Conservation (phyloP, 2,888 invertebrate species). For the Drosophila barbarae region DNA sequence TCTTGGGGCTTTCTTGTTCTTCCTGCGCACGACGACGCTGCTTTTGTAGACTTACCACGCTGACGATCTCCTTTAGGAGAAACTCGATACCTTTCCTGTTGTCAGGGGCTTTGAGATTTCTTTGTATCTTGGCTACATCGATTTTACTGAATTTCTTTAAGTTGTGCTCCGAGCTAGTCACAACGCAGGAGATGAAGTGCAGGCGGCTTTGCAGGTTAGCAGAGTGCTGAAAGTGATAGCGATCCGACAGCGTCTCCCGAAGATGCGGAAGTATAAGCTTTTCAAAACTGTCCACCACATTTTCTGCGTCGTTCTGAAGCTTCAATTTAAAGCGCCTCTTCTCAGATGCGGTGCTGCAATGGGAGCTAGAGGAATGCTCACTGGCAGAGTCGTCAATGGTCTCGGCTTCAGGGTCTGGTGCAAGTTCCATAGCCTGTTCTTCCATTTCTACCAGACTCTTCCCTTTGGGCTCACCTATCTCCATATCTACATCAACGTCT, state of each 20-base stretch:
- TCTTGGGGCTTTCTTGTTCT: slow-evolving; percentile 49
- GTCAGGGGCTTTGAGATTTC: slow-evolving; percentile 70
- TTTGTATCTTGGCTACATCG: slow-evolving; percentile 72
- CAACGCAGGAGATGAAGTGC: slow-evolving; percentile 75
- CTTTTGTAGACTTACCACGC: slow-evolving; percentile 68
- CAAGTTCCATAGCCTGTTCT: slow-evolving; percentile 24
- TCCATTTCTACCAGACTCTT: neutral
- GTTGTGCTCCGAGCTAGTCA: slow-evolving; percentile 69
- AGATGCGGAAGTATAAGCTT: slow-evolving; percentile 74
- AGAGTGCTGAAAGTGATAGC: slow-evolving; percentile 68
- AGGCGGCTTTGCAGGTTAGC: slow-evolving; percentile 58
- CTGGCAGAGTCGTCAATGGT: slow-evolving; percentile 25
- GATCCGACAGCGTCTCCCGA: slow-evolving; percentile 55
- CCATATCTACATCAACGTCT: slow-evolving; percentile 26
- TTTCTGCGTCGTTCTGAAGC: slow-evolving; percentile 65
- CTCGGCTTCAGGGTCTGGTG: slow-evolving; percentile 39
- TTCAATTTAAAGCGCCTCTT: slow-evolving; percentile 48
- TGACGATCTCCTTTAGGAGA: slow-evolving; percentile 72
- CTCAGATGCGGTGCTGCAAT: slow-evolving; percentile 49
- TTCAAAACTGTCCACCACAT: slow-evolving; percentile 76
- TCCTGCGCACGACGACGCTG: slow-evolving; percentile 42
- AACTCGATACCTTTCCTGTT: slow-evolving; percentile 75
- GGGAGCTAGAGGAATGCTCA: slow-evolving; percentile 44
- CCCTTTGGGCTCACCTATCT: neutral
- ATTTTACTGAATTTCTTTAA: slow-evolving; percentile 63